Conservation (phyloP, 2,113 vertebrate species). For the Plestiodon gilberti region DNA sequence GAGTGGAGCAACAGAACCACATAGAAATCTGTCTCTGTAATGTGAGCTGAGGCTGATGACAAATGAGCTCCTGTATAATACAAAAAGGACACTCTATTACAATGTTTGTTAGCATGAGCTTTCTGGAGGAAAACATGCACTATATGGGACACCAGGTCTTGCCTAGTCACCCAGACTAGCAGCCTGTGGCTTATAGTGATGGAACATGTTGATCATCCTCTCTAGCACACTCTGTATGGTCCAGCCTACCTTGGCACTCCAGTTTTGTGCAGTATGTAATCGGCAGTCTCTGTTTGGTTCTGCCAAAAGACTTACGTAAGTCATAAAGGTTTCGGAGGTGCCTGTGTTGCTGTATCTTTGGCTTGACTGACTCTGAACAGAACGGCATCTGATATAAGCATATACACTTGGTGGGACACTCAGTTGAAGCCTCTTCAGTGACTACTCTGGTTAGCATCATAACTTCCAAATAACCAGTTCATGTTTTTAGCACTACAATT, state of each 20-base stretch:
- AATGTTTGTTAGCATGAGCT: slow-evolving; percentile 53
- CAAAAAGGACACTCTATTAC: slow-evolving; percentile 62
- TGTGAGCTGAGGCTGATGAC: slow-evolving; percentile 49
- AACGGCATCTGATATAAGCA: slow-evolving; percentile 10
- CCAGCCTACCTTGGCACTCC: background rate
- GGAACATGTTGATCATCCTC: background rate
- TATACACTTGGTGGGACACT: background rate
- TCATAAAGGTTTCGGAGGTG: background rate
- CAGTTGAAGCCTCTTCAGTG: slow-evolving; percentile 29
- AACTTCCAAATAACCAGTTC: slow-evolving; percentile 20
- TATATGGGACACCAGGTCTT: slow-evolving; percentile 31
- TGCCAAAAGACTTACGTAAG: background rate
- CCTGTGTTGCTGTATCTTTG: slow-evolving; percentile 15
- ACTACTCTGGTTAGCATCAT: slow-evolving; percentile 19
- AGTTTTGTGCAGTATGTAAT: background rate
- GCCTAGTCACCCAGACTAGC: slow-evolving; percentile 9
- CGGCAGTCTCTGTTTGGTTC: slow-evolving; percentile 10
- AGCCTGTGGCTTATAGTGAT: slow-evolving; percentile 14
- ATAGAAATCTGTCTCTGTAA: slow-evolving; percentile 42
- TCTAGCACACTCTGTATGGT: background rate
- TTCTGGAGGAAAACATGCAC: background rate
- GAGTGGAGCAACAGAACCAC: background rate
- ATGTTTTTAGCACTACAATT: slow-evolving; percentile 13
- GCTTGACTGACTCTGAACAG: slow-evolving; percentile 30
- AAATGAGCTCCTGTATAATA: slow-evolving; percentile 67